Evolutionary conservation across 2,888 invertebrate genomes (phyloP).

Genomic region (Crematogaster levior): DNA sequence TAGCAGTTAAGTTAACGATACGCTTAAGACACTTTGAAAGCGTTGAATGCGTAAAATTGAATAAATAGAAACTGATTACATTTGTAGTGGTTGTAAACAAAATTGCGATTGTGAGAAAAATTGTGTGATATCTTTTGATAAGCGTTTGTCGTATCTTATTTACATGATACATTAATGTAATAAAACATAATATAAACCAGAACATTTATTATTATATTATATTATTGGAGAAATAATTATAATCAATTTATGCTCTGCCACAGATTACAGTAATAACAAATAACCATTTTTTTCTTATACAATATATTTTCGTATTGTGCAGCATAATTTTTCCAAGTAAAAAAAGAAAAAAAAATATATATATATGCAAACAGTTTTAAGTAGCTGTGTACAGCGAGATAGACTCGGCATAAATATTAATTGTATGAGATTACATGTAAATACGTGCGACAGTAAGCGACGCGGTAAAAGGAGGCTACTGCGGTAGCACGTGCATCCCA

Average conservation of each 20-base stretch:
- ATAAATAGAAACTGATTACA: neutral
- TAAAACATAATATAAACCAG: neutral
- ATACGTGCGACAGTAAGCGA: slow-evolving; percentile 76
- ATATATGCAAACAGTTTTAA: slow-evolving; percentile 46
- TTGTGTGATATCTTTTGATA: neutral
- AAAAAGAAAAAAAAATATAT: neutral
- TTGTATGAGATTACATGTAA: slow-evolving; percentile 84
- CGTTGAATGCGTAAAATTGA: neutral
- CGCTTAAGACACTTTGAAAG: neutral
- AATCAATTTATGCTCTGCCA: neutral
- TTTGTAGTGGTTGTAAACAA: neutral
- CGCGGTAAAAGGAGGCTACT: slow-evolving; percentile 66
- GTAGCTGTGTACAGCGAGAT: slow-evolving; percentile 19
- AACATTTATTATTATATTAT: neutral
- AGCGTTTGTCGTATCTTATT: neutral
- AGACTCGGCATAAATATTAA: slow-evolving; percentile 83
- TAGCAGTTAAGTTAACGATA: neutral
- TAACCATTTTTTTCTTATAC: neutral
- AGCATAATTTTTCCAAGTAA: neutral
- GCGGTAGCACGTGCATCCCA: slow-evolving; percentile 83
- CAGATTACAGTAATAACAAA: neutral
- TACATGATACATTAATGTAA: neutral
- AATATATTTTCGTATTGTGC: neutral
- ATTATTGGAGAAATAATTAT: neutral
- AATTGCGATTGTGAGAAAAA: too few relatives aligned